Evolutionary conservation across 1,140 invertebrate genomes (phyloP), one percentile per base, ranked within the genome.

Genomic region (Plutomurus gul): DNA sequence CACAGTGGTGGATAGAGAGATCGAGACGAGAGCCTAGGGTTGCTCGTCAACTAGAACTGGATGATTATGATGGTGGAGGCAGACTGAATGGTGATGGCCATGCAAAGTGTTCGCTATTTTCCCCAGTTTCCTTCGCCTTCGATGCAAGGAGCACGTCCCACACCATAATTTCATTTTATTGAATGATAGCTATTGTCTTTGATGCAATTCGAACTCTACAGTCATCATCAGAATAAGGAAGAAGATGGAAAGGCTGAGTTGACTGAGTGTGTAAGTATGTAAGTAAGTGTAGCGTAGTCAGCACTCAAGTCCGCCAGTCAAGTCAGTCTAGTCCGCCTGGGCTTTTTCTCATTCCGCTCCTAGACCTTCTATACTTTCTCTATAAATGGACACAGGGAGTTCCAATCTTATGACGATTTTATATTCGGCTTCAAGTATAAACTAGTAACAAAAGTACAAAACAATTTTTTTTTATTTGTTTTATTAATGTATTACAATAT

Each of bases 151-250:
- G 56, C 70, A 60, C 77, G 37, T 74, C 46, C 30, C 77, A 22
- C 20, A 40, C 70, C 77, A 78, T 78, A 78, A 78, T 78, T 78
- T 78, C 77, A 78, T 72, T 78, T 78, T 72, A 78, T 78, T 78
- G 65, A 78, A 78, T 78, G 77, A 78, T 73, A 46, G 77, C 71
- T 33, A 78, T 78, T 78, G 77, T 78, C 65, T 73, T 78, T 73
- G 33, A 78, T 73, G 74, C 74, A 75, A 51, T 51, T 49, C 74
- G 46, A 75, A 72, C 70, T 72, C 70, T 46, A 72, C 70, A 72
- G 70, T 72, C 70, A 72, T 72, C 70, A 72, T 72, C 25, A 16
- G 70, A 72, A 40, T 72, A 40, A 72, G 18, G 70, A 72, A 72
- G 37, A 72, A 72, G 37, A 72, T 72, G 37, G 37, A 72, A 72